A percentile compares a stretch with the other conserved stretches of the same genome.
Evolutionary conservation across 2,888 invertebrate species (phyloP).

Genomic region (Parapristionchus giblindavisi): DNA sequence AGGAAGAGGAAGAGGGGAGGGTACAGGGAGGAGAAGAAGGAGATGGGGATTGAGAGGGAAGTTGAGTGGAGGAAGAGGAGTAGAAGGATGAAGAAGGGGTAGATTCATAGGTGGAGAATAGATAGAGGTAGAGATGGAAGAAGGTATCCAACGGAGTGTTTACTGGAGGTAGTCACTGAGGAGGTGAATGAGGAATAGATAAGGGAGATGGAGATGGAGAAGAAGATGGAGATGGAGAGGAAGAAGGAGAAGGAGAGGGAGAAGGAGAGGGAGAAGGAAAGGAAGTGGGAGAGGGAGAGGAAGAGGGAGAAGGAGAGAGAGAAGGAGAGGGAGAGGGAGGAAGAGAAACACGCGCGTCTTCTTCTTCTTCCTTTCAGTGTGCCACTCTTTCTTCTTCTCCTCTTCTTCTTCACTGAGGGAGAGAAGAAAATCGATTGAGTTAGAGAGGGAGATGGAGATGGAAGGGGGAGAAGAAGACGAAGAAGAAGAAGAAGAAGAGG

Average conservation of each 20-base stretch:
- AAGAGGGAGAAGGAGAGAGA: background rate
- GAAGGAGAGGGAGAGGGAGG: background rate
- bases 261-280: conserved; percentile 13
- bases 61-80: background rate
- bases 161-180: no score
- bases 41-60: background rate
- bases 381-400: background rate
- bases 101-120: background rate
- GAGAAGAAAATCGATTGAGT: no score
- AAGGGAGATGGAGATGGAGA: conserved; percentile 26
- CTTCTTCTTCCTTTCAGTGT: background rate
- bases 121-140: background rate
- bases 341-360: conserved; percentile 9
- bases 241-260: background rate
- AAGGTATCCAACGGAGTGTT: no score
- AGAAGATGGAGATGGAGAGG: background rate
- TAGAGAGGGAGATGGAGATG: no score
- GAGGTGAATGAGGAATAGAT: conserved; percentile 24
- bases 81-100: conserved; percentile 9
- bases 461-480: no score
- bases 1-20: background rate
- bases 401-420: no score
- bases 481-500: no score
- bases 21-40: background rate
- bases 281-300: conserved; percentile 4